phyloP scores from a whole-genome alignment of 2,113 vertebrate species.

The Chloropsis hardwickii region DNA sequence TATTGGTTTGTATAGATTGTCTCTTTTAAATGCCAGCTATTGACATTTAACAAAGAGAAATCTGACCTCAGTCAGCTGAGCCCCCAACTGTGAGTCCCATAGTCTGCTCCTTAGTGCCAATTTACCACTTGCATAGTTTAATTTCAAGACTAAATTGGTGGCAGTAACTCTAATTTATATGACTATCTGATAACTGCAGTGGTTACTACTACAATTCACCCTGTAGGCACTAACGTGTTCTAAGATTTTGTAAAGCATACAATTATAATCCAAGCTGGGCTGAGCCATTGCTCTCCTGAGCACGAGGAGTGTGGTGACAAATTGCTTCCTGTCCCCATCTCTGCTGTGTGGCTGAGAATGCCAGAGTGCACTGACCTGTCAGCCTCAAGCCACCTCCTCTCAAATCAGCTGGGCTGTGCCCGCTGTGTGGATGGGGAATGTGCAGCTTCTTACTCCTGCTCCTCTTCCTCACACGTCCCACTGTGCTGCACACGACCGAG shows the following conservation, averaged over 20 bases:
- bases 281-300: not conserved
- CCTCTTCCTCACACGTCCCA: fast-evolving
- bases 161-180: slow-evolving; percentile 32
- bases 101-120: slow-evolving; percentile 60
- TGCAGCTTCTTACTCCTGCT: not conserved
- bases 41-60: slow-evolving; percentile 77
- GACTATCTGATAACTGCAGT: not conserved
- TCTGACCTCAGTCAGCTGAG: slow-evolving; percentile 72
- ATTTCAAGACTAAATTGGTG: slow-evolving; percentile 53
- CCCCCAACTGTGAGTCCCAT: slow-evolving; percentile 63
- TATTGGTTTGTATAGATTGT: slow-evolving; percentile 75
- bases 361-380: not conserved
- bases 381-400: not conserved
- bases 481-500: not conserved
- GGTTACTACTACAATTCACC: not conserved
- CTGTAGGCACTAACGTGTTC: not conserved
- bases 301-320: not conserved
- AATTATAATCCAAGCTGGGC: not conserved
- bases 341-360: not conserved
- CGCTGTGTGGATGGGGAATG: fast-evolving
- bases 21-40: slow-evolving; percentile 76
- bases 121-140: slow-evolving; percentile 63
- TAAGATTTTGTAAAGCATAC: slow-evolving; percentile 9
- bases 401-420: not conserved
- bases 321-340: not conserved